Percentiles rank a stretch among this genome's conserved stretches.
Conservation (phyloP, 2,113 vertebrate genomes). For the Antigone vipio region DNA sequence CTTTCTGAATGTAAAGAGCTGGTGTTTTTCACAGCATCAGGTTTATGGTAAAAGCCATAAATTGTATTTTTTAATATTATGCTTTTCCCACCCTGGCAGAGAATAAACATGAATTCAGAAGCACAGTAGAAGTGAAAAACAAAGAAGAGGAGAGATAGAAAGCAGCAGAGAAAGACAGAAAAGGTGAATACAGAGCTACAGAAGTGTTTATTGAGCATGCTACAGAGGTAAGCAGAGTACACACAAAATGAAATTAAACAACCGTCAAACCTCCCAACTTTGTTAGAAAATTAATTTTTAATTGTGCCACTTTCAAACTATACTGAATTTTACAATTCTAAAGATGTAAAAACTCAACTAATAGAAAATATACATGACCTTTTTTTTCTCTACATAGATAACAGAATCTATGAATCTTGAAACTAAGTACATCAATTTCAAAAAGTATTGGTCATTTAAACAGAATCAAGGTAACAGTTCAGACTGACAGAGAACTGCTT, state of each 20-base stretch:
- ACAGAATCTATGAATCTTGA: conserved; percentile 82
- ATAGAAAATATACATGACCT: conserved; percentile 88
- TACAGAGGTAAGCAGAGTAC: conserved; percentile 93
- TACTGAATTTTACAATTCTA: conserved; percentile 90
- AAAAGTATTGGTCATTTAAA: conserved; percentile 85
- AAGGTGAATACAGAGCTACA: conserved; percentile 89
- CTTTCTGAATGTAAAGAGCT: conserved; percentile 62
- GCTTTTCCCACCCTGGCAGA: conserved; percentile 82
- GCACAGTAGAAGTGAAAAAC: conserved; percentile 83
- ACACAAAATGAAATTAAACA: conserved; percentile 87
- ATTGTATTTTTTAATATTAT: conserved; percentile 51
- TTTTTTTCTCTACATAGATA: conserved; percentile 78
- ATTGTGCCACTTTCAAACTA: conserved; percentile 92
- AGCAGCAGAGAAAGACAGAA: conserved; percentile 86
- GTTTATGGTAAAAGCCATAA: conserved; percentile 70
- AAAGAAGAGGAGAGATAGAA: conserved; percentile 78
- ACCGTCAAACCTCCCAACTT: conserved; percentile 86
- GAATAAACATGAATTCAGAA: conserved; percentile 82
- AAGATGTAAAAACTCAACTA: conserved; percentile 90
- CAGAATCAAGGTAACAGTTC: conserved; percentile 79
- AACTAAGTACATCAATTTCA: conserved; percentile 83
- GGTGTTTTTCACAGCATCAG: conserved; percentile 67
- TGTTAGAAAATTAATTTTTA: conserved; percentile 93
- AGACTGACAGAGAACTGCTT: conserved; percentile 75
- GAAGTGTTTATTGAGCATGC: conserved; percentile 99